Evolutionary conservation across 2,797 vertebrate species (phyloP).

Genomic region (Monodelphis domestica): DNA sequence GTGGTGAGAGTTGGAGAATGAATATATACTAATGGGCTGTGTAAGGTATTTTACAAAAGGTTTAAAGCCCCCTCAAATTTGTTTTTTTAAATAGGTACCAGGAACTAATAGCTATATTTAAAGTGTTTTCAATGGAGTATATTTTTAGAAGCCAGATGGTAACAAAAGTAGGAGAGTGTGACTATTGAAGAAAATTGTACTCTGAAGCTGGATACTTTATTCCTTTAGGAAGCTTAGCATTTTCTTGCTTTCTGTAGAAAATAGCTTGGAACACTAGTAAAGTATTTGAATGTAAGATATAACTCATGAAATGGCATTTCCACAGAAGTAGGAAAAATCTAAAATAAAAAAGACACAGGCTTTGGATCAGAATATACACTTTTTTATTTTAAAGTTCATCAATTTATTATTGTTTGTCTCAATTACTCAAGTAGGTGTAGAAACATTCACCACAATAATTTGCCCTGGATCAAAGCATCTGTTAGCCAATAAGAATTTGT

Average conservation of each 20-base stretch:
- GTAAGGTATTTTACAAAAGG: neutral
- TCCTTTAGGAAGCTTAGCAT: constrained; percentile 32
- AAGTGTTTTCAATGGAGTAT: neutral
- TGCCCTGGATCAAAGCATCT: too few relatives aligned
- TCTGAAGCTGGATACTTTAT: neutral
- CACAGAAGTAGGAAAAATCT: constrained; percentile 46
- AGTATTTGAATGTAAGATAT: constrained; percentile 59
- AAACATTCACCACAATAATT: neutral
- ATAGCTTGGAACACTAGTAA: constrained; percentile 30
- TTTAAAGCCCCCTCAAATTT: neutral
- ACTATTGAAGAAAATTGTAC: constrained; percentile 38
- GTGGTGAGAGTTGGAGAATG: too few relatives aligned
- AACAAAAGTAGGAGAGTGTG: constrained; percentile 41
- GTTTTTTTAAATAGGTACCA: neutral
- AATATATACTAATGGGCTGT: neutral
- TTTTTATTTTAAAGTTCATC: constrained; percentile 38
- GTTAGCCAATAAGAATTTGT: too few relatives aligned
- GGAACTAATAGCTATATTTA: neutral
- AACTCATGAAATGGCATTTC: constrained; percentile 63
- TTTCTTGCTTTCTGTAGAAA: constrained; percentile 60
- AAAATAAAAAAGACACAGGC: constrained; percentile 45
- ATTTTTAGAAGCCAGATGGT: constrained; percentile 54
- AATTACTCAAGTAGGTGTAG: neutral
- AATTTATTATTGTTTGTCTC: constrained; percentile 50
- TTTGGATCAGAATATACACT: constrained; percentile 40